A percentile compares a stretch with the other conserved stretches of the same genome.
Conservation (phyloP, 2,113 vertebrate species). For the Conger conger region DNA sequence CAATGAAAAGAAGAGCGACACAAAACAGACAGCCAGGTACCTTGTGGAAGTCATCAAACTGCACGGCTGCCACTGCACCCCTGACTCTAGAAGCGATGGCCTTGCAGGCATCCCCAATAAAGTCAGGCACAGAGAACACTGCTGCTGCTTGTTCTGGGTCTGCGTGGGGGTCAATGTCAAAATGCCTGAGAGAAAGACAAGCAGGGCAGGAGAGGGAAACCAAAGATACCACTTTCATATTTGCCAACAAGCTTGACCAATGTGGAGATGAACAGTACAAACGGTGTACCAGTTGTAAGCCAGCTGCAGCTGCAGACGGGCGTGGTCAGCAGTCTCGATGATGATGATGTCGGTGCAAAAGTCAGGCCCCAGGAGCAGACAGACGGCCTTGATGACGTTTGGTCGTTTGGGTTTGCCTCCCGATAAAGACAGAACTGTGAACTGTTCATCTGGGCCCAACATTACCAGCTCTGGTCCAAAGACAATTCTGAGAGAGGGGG, state of each 20-base stretch:
- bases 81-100: slow-evolving; percentile 83
- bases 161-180: slow-evolving; percentile 62
- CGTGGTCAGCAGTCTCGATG: slow-evolving; percentile 87
- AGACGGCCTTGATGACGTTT: slow-evolving; percentile 79
- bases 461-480: slow-evolving; percentile 88
- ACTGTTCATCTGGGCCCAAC: slow-evolving; percentile 86
- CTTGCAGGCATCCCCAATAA: slow-evolving; percentile 84
- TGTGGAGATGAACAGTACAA: not conserved
- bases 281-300: slow-evolving; percentile 86
- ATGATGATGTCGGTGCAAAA: slow-evolving; percentile 88
- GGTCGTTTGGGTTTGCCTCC: slow-evolving; percentile 83
- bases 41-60: slow-evolving; percentile 92
- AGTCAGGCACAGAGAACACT: slow-evolving; percentile 83
- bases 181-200: slow-evolving; percentile 71
- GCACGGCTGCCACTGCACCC: slow-evolving; percentile 83
- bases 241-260: too few species aligned
- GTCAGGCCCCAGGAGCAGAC: slow-evolving; percentile 85
- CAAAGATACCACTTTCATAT: too few species aligned
- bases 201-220: not conserved
- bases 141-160: slow-evolving; percentile 48
- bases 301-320: slow-evolving; percentile 85
- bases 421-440: slow-evolving; percentile 83
- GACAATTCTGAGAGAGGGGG: slow-evolving; percentile 70
- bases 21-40: slow-evolving; percentile 49
- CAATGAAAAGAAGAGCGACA: too few species aligned